phyloP scores from a whole-genome alignment of 2,797 vertebrate species.

The Chelmon rostratus region DNA sequence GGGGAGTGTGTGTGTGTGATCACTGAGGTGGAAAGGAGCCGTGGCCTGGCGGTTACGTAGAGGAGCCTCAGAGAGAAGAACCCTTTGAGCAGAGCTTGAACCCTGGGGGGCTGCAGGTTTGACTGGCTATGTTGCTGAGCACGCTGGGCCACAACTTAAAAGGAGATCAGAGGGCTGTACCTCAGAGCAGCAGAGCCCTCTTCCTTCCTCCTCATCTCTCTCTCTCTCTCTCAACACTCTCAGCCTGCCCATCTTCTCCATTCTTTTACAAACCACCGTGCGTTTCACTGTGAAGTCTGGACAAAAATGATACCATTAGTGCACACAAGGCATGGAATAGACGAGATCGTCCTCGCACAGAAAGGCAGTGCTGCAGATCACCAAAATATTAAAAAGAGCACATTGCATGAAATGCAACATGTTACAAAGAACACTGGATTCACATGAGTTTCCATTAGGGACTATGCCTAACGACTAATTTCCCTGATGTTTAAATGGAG shows the following conservation, averaged over 20 bases:
- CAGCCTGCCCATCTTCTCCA: constrained; percentile 24
- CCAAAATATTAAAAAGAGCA: constrained; percentile 14
- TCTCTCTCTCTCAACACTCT: constrained; percentile 9
- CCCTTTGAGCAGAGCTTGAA: constrained; percentile 73
- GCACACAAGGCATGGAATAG: constrained; percentile 25
- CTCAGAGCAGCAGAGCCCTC: constrained; percentile 70
- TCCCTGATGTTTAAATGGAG: no score
- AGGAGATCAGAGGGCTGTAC: constrained; percentile 77
- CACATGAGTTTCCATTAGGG: no score
- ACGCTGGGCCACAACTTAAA: constrained; percentile 78
- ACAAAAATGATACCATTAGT: constrained; percentile 4
- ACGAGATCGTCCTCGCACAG: constrained; percentile 11
- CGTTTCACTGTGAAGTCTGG: constrained; percentile 40
- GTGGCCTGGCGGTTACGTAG: constrained; percentile 55
- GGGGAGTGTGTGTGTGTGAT: constrained; percentile 70
- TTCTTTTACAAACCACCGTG: constrained; percentile 36
- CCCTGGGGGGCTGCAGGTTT: constrained; percentile 73
- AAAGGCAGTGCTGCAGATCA: constrained; percentile 39
- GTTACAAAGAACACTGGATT: not conserved
- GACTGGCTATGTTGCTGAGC: constrained; percentile 73
- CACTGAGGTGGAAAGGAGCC: constrained; percentile 75
- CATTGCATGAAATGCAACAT: constrained; percentile 14
- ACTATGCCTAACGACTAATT: no score
- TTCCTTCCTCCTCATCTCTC: constrained; percentile 63
- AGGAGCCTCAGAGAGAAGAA: constrained; percentile 70